Percentiles rank a stretch among this genome's conserved stretches.
Evolutionary conservation across 2,888 invertebrate species (phyloP).

Genomic region (Meteorus colon): DNA sequence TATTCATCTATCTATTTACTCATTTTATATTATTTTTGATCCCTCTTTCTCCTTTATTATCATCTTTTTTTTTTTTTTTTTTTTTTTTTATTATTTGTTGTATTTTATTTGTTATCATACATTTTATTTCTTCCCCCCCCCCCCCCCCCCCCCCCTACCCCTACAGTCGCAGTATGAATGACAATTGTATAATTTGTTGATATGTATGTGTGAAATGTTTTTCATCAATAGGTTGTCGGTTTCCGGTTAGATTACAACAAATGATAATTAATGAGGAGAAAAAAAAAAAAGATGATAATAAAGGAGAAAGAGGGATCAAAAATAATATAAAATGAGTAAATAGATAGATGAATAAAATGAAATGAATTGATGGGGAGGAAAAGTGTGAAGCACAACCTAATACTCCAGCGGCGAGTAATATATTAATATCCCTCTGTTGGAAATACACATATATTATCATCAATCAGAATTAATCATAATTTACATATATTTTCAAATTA

Average conservation of each 20-base stretch:
- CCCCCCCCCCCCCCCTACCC: too few species aligned
- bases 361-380: too few species aligned
- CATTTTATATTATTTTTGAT: too few species aligned
- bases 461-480: background rate
- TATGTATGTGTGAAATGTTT: constrained; percentile 49
- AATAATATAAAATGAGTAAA: too few species aligned
- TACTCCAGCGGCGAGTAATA: constrained; percentile 41
- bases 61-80: constrained; percentile 42
- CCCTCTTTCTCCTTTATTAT: constrained; percentile 34
- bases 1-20: too few species aligned
- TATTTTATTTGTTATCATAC: too few species aligned
- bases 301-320: constrained; percentile 22
- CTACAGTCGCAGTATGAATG: background rate
- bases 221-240: constrained; percentile 67
- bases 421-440: too few species aligned
- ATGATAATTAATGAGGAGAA: constrained; percentile 57
- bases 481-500: too few species aligned
- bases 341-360: too few species aligned
- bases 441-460: constrained; percentile 51
- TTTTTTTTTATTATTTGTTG: too few species aligned
- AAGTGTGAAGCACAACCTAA: too few species aligned
- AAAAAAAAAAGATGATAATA: constrained; percentile 43
- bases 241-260: constrained; percentile 61
- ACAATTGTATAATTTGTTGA: background rate
- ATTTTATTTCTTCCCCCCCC: too few species aligned